phyloP scores from a whole-genome alignment of 2,113 vertebrate genomes.

The Gambusia holbrooki region DNA sequence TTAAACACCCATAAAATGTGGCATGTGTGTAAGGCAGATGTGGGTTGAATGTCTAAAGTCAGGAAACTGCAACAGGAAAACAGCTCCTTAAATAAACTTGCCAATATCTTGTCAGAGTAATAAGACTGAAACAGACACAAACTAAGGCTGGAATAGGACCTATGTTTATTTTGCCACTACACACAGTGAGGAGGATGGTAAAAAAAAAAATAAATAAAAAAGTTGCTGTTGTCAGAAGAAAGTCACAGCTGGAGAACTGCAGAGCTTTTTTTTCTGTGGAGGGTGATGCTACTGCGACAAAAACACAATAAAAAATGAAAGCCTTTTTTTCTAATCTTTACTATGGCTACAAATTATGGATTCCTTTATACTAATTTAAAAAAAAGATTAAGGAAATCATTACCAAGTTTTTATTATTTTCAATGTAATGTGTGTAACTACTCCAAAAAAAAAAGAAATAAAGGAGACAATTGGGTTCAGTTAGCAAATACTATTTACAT shows the following conservation, averaged over 20 bases:
- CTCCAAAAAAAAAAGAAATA: background rate
- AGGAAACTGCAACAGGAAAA: background rate
- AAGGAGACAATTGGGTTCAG: background rate
- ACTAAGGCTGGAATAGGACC: background rate
- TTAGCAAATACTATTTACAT: background rate
- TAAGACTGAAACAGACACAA: background rate
- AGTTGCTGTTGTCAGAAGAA: no score
- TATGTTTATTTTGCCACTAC: background rate
- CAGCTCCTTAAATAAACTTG: no score
- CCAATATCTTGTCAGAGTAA: no score
- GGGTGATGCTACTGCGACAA: background rate
- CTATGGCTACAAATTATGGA: background rate
- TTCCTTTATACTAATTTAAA: background rate
- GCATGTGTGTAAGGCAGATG: background rate
- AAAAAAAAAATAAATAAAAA: background rate
- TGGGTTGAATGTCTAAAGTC: background rate
- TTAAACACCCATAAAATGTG: background rate
- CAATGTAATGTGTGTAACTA: constrained; percentile 5
- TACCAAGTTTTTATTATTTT: no score
- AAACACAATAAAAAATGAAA: background rate
- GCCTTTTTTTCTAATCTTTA: background rate
- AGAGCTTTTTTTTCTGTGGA: background rate
- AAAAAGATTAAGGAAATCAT: background rate
- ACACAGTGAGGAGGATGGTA: background rate
- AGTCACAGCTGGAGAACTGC: background rate